Evolutionary conservation across 2,797 vertebrate genomes (phyloP), one percentile per base, ranked within the genome.

Genomic region (Setipinna tenuifilis): DNA sequence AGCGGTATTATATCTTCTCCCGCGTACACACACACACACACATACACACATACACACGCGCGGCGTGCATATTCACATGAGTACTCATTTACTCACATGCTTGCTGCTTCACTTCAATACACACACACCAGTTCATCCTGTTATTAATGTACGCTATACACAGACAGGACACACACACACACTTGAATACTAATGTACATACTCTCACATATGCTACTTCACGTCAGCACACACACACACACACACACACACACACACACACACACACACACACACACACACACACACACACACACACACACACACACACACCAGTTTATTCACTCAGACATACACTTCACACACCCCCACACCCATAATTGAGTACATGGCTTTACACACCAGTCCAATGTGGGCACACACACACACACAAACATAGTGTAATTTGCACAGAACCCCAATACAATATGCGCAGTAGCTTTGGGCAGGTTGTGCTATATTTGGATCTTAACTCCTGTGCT

Each of bases 51-150:
- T 65, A 25, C 84, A 44, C 57, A 21, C 35, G 2, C 35, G 5
- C 35, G 5, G 35, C 35, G 35, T 5, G 5, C 35, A 41, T 41
- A 41, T 41, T 41, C 35, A 41, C 35, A 41, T 41, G 35, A 41
- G 35, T 41, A 5, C 50, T 54, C 50, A 54, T 54, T 88, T 85
- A 87, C 88, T 90, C 90, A 89, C 86, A 91, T 85, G 89, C 89
- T n/a, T n/a, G n/a, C n/a, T 84, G 3, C 84, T 68, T 19, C 35
- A 31, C 35, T 31, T 41, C 2, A 19, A 48, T 84, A 83, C 46
- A 14, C 9, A 54, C 19, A 2, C 86, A 68, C 57, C 35, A 41
- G 35, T 41, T 5, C 35, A 41, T 41, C 35, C 35, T 41, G 2
- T 41, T 41, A 41, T 41, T 41, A 41, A 2, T 41, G 35, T 41